Base-by-base conservation (phyloP, 1,140 invertebrate species). In the Argopecten irradians region DNA sequence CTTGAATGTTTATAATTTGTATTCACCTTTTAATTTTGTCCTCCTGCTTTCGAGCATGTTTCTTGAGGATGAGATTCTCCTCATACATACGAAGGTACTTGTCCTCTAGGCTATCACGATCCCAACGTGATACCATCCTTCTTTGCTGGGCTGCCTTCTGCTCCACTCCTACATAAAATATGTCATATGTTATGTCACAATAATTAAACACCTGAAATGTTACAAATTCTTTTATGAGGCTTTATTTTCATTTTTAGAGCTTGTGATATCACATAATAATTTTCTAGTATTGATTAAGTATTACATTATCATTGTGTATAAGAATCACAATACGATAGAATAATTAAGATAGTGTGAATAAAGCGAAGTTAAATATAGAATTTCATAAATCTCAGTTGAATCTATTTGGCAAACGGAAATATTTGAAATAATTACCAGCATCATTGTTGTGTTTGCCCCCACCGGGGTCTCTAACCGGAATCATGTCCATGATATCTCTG, bases 1-100 rank as follows among this genome's bases (percentile, higher is more conserved):
- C 28, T 33, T 35, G 19, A 39, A 22, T 36, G 14, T 84, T 13
- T 7, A 33, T 39, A 22, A 28, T 16, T 71, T 41, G 2, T 85
- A 85, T 16, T 83, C 86, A 96, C 96, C 93, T 95, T 94, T 96
- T 96, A 85, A 96, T 95, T 89, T 96, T 95, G 34, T 96, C 96
- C 91, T 96, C 96, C 89, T 96, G 96, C 91, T 96, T 96, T 14
- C 94, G 87, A 19, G 94, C 94, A 94, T 96, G 95, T 92, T 96
- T 96, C 90, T 96, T 96, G 28, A 96, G 91, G 28, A 95, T 90
- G 36, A 95, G 90, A 89, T 96, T 95, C 89, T 96, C 96, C 89
- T 96, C 96, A 89, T 95, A 94, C 82, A 95, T 91, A 32, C 94
- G 93, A 8, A 96, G 93, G 89, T 95, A 96, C 89, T 95, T 95